Percentiles rank a stretch among this genome's conserved stretches.
These are phyloP conservation scores for Tenebrosternarchus preto DNA, from an alignment of 2,113 vertebrate genomes.

Conservation along the genomic window DNA sequence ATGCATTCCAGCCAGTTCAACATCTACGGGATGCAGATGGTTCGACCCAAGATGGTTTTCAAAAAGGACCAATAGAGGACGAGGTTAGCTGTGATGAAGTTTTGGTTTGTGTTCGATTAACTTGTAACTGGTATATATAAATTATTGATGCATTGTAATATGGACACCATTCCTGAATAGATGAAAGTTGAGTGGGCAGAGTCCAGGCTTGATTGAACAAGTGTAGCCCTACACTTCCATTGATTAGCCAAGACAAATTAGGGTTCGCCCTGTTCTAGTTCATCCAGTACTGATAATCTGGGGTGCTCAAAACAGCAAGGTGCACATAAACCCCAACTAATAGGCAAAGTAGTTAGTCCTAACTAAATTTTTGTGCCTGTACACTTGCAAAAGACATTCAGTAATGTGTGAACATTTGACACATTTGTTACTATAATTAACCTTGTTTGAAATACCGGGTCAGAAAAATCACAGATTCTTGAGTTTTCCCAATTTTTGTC, in stretches of 20 bases:
- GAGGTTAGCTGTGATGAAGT: not conserved
- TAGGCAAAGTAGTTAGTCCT: too few relatives aligned
- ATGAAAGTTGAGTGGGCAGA: constrained; percentile 57
- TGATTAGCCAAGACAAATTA: constrained; percentile 45
- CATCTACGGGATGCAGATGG: not conserved
- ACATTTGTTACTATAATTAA: too few relatives aligned
- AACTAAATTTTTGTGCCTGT: too few relatives aligned
- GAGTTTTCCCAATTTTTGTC: not conserved
- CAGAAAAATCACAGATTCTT: not conserved
- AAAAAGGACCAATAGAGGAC: not conserved
- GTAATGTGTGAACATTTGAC: too few relatives aligned
- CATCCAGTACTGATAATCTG: not conserved
- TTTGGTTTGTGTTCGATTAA: constrained; percentile 22
- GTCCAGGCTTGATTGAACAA: not conserved
- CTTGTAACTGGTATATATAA: constrained; percentile 61
- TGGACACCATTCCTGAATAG: constrained; percentile 69
- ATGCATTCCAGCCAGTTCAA: constrained; percentile 50
- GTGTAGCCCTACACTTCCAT: constrained; percentile 10
- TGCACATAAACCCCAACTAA: not conserved
- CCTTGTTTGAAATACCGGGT: too few relatives aligned
- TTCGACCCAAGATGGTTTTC: not conserved
- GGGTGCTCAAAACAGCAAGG: not conserved
- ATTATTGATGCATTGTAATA: constrained; percentile 72
- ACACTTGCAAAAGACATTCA: too few relatives aligned
- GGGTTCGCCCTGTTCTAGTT: not conserved